A percentile compares a stretch with the other conserved stretches of the same genome.
Conservation (phyloP, 2,113 vertebrate species). For the Piaya cayana region DNA sequence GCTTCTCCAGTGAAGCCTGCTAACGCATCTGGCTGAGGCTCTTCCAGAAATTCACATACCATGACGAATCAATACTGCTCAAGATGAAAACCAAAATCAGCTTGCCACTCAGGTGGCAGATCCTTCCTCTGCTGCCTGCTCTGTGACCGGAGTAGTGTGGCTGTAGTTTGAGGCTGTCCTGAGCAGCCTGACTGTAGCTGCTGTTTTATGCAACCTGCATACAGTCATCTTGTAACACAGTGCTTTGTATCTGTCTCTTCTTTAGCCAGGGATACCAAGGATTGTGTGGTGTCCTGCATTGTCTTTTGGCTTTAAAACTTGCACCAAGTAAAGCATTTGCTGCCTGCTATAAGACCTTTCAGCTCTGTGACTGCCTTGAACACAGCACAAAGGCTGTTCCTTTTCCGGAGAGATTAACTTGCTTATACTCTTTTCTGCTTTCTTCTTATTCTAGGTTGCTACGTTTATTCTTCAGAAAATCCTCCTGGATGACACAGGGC, state of each 20-base stretch:
- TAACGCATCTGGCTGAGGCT: background rate
- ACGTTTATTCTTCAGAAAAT: constrained; percentile 99
- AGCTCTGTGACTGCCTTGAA: background rate
- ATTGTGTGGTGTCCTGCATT: background rate
- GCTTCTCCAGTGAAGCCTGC: background rate
- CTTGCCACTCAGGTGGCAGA: background rate
- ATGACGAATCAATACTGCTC: accelerated
- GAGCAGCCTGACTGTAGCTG: background rate
- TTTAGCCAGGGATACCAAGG: background rate
- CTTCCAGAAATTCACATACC: background rate
- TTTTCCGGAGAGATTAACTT: background rate
- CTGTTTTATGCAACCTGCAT: background rate
- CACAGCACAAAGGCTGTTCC: background rate
- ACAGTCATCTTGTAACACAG: background rate
- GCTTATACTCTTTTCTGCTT: background rate
- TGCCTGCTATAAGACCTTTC: constrained; percentile 1
- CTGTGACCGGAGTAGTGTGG: background rate
- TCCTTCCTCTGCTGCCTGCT: background rate
- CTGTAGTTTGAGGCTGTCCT: background rate
- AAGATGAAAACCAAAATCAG: background rate
- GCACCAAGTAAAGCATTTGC: background rate
- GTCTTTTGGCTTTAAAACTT: background rate
- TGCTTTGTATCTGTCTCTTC: background rate
- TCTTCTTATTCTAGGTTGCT: constrained; percentile 85
- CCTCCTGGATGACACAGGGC: constrained; percentile 93